Conservation (phyloP, 2,888 invertebrate genomes). For the Drosophila phalerata region DNA sequence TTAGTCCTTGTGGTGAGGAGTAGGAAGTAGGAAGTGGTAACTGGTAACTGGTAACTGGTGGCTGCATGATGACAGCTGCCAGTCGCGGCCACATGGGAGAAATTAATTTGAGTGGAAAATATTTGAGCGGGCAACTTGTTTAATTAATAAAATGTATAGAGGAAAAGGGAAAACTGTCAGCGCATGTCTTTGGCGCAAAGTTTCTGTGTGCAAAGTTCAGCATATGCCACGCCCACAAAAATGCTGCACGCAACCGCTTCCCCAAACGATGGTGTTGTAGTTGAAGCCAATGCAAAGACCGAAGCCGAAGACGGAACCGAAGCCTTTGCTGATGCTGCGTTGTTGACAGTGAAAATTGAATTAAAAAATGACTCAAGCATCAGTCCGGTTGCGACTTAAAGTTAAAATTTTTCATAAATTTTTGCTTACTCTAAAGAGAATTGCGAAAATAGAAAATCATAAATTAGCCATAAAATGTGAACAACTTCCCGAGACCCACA, state of each 20-base stretch:
- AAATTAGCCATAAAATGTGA: constrained; percentile 71
- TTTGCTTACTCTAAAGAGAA: constrained; percentile 3
- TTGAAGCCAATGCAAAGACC: neutral
- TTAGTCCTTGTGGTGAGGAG: neutral
- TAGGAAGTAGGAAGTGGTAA: neutral
- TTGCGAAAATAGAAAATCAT: constrained; percentile 50
- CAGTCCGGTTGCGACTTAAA: constrained; percentile 37
- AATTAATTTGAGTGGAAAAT: constrained; percentile 80
- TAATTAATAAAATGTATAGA: constrained; percentile 74
- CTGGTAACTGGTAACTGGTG: neutral
- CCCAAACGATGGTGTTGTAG: constrained; percentile 3
- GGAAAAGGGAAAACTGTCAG: constrained; percentile 66
- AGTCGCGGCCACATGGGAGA: constrained; percentile 71
- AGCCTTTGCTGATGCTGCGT: constrained; percentile 4
- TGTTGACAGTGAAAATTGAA: constrained; percentile 60
- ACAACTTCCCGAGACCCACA: constrained; percentile 22
- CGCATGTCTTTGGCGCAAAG: constrained; percentile 66
- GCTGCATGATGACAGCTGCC: constrained; percentile 67
- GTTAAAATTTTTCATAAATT: constrained; percentile 36
- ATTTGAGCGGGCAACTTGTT: constrained; percentile 73
- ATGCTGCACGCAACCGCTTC: constrained; percentile 34
- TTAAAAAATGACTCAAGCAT: constrained; percentile 36
- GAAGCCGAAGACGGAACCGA: constrained; percentile 8
- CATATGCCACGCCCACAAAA: constrained; percentile 38
- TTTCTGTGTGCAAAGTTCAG: constrained; percentile 57